These are phyloP conservation scores for Garra rufa DNA, from an alignment of 2,113 vertebrate species.

Conservation along the genomic window DNA sequence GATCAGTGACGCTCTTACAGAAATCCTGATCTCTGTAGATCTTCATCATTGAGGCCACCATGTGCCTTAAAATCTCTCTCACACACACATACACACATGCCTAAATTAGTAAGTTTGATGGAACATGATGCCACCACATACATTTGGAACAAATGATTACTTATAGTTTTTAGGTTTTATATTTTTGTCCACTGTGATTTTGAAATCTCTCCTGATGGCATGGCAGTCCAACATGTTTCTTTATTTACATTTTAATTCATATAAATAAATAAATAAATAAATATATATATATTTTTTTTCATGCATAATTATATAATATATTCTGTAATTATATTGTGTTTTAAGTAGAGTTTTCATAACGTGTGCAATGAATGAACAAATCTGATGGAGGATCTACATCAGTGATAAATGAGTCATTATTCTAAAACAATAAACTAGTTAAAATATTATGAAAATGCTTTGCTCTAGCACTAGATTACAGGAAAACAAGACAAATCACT, in stretches of 20 bases:
- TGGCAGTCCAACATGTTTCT: not conserved
- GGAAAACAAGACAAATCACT: too few relatives aligned
- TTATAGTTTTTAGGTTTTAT: not conserved
- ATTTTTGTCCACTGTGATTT: not conserved
- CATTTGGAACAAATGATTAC: not conserved
- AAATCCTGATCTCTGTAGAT: slow-evolving; percentile 32
- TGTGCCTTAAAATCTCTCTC: not conserved
- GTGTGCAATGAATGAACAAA: not conserved
- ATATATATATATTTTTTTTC: not conserved
- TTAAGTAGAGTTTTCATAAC: not conserved
- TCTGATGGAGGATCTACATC: not conserved
- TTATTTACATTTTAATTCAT: not conserved
- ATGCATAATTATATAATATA: not conserved
- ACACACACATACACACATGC: not conserved
- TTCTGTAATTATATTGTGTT: not conserved
- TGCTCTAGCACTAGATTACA: too few relatives aligned
- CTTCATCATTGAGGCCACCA: slow-evolving; percentile 29
- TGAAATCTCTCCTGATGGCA: not conserved
- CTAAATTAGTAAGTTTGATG: not conserved
- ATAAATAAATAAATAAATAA: too few relatives aligned
- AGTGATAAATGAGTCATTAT: not conserved
- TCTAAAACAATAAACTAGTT: not conserved
- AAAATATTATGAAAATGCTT: too few relatives aligned
- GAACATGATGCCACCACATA: not conserved
- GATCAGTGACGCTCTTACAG: slow-evolving; percentile 31